These are phyloP conservation scores for Myxocyprinus asiaticus DNA, from an alignment of 2,113 vertebrate species.

Conservation along the genomic window DNA sequence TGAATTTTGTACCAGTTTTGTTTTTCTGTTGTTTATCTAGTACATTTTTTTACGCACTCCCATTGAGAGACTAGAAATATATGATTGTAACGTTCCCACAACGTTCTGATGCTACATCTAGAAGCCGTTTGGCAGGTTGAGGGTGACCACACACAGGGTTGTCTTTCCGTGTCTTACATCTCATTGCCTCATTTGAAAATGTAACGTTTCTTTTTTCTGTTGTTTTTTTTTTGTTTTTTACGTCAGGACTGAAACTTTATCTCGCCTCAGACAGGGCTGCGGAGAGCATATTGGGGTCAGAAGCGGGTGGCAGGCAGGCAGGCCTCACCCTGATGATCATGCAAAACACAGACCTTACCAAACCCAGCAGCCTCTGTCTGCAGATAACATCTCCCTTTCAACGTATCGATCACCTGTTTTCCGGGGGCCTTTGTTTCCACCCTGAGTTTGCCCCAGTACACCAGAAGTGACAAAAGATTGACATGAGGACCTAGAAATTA, in stretches of 20 bases:
- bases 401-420: conserved; percentile 76
- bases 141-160: conserved; percentile 1
- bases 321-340: conserved; percentile 55
- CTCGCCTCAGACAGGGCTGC: conserved; percentile 67
- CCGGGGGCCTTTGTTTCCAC: conserved; percentile 30
- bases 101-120: neutral
- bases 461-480: conserved; percentile 48
- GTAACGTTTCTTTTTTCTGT: conserved; percentile 50
- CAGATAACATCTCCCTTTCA: conserved; percentile 81
- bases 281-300: conserved; percentile 64
- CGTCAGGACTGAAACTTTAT: conserved; percentile 70
- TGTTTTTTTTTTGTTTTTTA: conserved; percentile 58
- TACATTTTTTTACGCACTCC: conserved; percentile 47
- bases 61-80: conserved; percentile 1
- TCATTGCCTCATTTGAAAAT: conserved; percentile 25
- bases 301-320: conserved; percentile 72
- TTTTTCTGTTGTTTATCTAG: conserved; percentile 67
- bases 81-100: conserved; percentile 17
- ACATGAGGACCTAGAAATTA: conserved; percentile 29
- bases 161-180: conserved; percentile 1
- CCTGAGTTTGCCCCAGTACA: conserved; percentile 50
- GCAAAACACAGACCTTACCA: conserved; percentile 52
- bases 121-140: neutral
- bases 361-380: conserved; percentile 74
- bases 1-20: conserved; percentile 80